Base-by-base conservation (phyloP, 2,113 vertebrate species). In the Collichthys lucidus region DNA sequence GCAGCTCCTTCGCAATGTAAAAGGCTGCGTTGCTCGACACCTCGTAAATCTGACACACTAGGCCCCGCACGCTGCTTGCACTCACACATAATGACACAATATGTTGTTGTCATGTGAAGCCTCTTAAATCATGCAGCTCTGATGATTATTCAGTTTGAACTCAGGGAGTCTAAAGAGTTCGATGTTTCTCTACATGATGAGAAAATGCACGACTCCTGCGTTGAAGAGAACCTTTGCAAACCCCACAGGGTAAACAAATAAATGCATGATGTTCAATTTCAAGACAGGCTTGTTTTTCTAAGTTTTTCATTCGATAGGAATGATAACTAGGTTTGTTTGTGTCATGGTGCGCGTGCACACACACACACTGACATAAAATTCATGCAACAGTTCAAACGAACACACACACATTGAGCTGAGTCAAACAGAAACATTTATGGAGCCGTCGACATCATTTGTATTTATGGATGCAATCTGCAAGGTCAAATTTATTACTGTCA, bases 21-120 rank as follows among this genome's bases (percentile, higher is more conserved):
- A 85, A 80, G 70, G 80, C 86, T 16, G 64, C 20, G 40, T 64
- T 10, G 29, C 77, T 75, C 26, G 65, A 69, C 86, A 63, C 64
- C 67, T 91, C 78, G 64, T 93, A 89, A 93, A 93, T 92, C 88
- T 87, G 85, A 71, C 83, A 63, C 80, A 79, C 77, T 59, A 78
- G 89, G 85, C 46, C 75, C 75, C 84, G 56, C 77, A 85, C 44
- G 52, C 50, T 46, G 60, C 66, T 22, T 24, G 53, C 31, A 57
- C 83, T 77, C 24, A 15, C 57, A 66, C 77, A 76, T 68, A 49
- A 82, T 77, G 66, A 65, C 50, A 74, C 81, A 77, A 84, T 80
- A 82, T 80, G 69, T 73, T 74, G 22, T 55, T 67, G 66, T 56
- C 66, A 68, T 10, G 57, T 65, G 24, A 66, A 60, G 12, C 20